Conservation (phyloP, 2,888 invertebrate species). For the Agriotes lineatus region DNA sequence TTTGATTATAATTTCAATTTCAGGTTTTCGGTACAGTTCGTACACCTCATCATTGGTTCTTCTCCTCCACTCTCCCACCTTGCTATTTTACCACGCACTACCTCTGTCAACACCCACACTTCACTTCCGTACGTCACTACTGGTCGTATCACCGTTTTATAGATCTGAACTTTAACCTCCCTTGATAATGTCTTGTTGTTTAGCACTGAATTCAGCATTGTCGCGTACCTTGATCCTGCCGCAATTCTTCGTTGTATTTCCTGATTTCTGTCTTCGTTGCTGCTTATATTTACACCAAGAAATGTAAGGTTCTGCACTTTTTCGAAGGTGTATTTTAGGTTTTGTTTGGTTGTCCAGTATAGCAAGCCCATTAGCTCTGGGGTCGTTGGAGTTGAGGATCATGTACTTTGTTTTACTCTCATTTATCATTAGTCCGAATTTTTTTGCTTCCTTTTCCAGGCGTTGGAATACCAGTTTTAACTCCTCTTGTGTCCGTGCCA, state of each 20-base stretch:
- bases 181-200: background rate
- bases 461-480: background rate
- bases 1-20: too few relatives aligned
- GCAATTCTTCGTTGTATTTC: background rate
- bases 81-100: background rate
- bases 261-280: background rate
- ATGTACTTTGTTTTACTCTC: background rate
- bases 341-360: too few relatives aligned
- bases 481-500: too few relatives aligned
- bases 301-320: too few relatives aligned
- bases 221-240: too few relatives aligned
- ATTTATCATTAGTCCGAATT: background rate
- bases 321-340: too few relatives aligned
- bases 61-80: too few relatives aligned
- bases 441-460: too few relatives aligned
- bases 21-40: too few relatives aligned
- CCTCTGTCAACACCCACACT: background rate
- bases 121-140: background rate
- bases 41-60: too few relatives aligned
- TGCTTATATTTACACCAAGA: background rate
- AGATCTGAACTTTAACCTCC: background rate
- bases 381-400: background rate
- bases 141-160: background rate
- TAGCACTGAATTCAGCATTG: background rate
- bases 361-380: too few relatives aligned